Base-by-base conservation (phyloP, 2,113 vertebrate genomes). In the Alligator mississippiensis region DNA sequence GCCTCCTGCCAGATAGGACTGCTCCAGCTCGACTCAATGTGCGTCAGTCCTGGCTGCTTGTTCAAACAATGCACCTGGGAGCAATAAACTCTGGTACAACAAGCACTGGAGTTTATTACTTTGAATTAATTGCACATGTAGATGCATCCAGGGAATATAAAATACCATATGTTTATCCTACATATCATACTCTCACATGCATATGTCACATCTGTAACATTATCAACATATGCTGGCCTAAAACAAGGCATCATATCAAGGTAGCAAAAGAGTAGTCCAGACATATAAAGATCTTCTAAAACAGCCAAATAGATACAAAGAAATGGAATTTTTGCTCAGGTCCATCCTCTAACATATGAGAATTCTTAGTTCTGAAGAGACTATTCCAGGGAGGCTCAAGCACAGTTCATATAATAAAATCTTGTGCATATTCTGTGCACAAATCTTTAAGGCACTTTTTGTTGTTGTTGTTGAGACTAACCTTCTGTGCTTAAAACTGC, bases 141-240 rank as follows among this genome's bases (percentile, higher is more conserved):
- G 47, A 9, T 47, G 47, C 47, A 47, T 47, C 47, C 47, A 47
- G 93, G 91, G 94, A 77, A 17, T 70, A 85, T 17, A 28, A 88
- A 21, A 22, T 68, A 88, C n/a, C 74, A 58, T 61, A 92, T 90
- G 94, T 85, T 85, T 75, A 54, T 87, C 81, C 90, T 84, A 89
- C 79, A 47, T 91, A 83, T 68, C 87, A 34, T 83, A 81, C n/a
- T 77, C 47, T 63, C 80, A 74, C 75, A 84, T 12, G 47, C 21
- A 34, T 22, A 72, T 47, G 47, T 47, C 47, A 47, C 47, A 94
- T 94, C 94, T 93, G 89, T 86, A 92, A 92, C 94, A 85, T 96
- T 96, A 84, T 94, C 89, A 94, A 94, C 93, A 92, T 38, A 90
- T 87, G 82, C 87, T 87, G 93, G 94, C 93, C 59, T 66, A 93